Evolutionary conservation across 2,797 vertebrate species (phyloP), one percentile per base, ranked within the genome.

Genomic region (Pteropus rufus): DNA sequence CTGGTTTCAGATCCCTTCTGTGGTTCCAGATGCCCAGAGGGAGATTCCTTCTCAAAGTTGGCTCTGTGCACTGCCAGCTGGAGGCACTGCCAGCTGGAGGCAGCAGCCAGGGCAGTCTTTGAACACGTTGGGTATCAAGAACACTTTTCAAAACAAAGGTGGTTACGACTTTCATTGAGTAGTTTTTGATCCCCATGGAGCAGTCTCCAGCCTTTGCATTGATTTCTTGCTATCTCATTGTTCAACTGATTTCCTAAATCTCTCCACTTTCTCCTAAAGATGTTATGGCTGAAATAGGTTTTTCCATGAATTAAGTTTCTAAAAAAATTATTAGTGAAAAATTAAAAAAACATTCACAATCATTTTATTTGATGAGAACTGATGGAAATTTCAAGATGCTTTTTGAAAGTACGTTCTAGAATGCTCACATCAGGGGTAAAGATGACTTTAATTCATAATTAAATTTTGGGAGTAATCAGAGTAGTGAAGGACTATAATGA

Each of bases 191-290:
- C 16, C 67, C 26, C 39, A 52, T 52, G n/a, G 39, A 95, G 49
- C 70, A 75, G 39, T 70, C 91, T 76, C 44, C 54, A 94, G 39
- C 9, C 34, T 85, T 84, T 89, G 23, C 36, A 26, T 70, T 73
- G 31, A 92, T 85, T 80, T 80, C 41, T 65, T 82, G 26, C 76
- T 26, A 62, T 87, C 52, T 1, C 9, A 29, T 34, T 44, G 23
- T 95, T 67, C 52, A 77, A 64, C 34, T 70, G 62, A 73, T 94
- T 90, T 93, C 76, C 31, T 94, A 62, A 88, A 39, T 76, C 26
- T 65, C 26, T 64, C 52, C 19, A 36, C 52, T 64, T 81, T 67
- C 44, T 75, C 41, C 77, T 46, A 49, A 31, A 84, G 14, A 83
- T 79, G 19, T 56, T 82, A 23, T 11, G 23, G 56, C 62, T 82